Base-by-base conservation (phyloP, 2,113 vertebrate genomes). In the Bambusicola thoracicus region DNA sequence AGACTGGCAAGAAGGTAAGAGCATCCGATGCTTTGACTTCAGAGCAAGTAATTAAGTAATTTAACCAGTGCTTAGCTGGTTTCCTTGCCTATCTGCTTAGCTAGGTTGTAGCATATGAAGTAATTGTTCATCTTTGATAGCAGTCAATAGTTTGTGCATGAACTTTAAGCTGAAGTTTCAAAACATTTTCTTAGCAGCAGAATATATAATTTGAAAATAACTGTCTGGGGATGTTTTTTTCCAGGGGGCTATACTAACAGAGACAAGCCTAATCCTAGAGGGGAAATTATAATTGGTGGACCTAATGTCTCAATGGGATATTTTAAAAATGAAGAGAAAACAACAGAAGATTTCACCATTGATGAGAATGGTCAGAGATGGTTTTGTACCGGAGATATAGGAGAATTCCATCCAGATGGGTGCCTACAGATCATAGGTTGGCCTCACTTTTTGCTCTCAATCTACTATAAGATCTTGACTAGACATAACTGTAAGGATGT, bases 351-450 rank as follows among this genome's bases (percentile, higher is more conserved):
- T 93, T 99, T 99, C 85, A 98, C 97, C 67, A 70, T 97, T 59
- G 99, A 99, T 66, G 98, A 98, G 68, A 98, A 97, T 0, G 99
- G 98, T 9, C 99, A 99, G 97, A 98, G 98, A 34, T 99, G 99
- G 99, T 99, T 99, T 97, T 99, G 98, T 80, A 99, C 99, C 11
- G 99, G 99, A 38, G 99, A 99, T 68, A 98, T 99, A 22, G 99
- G 99, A 46, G 99, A 99, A 93, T 96, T 99, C 80, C 98, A 99
- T 93, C 97, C 99, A 0, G 99, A 99, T 72, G 99, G 99, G 25
- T 99, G 99, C 95, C 98, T 99, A 38, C 98, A 99, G 92, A 99
- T 99, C 91, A 98, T 99, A 68, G 99, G 99, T 99, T 88, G 91
- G 98, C 46, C 93, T 90, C 46, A 41, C 1, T 34, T 94, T 82